These are phyloP conservation scores for Okapia johnstoni DNA, from an alignment of 2,113 vertebrate species.

Conservation along the genomic window DNA sequence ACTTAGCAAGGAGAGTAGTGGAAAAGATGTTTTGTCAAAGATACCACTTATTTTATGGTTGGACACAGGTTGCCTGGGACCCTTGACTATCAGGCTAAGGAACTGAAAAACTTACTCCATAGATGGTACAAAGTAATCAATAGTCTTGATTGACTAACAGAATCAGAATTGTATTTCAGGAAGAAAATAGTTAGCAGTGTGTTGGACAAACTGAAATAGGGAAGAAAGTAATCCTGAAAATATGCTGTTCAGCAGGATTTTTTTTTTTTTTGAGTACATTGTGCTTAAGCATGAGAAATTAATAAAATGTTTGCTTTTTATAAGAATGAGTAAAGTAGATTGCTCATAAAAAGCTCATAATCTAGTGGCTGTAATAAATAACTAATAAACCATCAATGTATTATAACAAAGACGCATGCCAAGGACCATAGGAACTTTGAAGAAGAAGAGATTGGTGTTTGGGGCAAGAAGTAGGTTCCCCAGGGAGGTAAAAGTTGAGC, in stretches of 20 bases:
- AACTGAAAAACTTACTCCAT: neutral
- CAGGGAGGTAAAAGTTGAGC: neutral
- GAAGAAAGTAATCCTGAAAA: neutral
- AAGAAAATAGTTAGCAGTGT: neutral
- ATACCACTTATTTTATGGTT: neutral
- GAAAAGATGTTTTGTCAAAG: neutral
- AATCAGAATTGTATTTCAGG: neutral
- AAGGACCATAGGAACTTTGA: neutral
- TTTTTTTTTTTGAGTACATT: neutral
- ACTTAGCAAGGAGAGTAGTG: neutral
- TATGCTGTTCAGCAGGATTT: neutral
- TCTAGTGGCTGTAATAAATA: neutral
- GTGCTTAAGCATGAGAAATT: neutral
- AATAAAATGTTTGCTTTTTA: neutral
- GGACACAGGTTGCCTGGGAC: neutral
- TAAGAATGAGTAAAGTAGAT: neutral
- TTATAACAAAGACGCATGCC: neutral
- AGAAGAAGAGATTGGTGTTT: neutral
- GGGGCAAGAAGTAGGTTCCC: neutral
- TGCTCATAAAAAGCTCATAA: neutral
- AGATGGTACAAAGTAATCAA: neutral
- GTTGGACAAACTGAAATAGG: neutral
- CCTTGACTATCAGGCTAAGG: neutral
- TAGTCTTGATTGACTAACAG: neutral
- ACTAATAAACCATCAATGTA: neutral